Percentiles rank a stretch among this genome's conserved stretches.
Evolutionary conservation across 2,113 vertebrate species (phyloP).

Genomic region (Motacilla tschutschensis): DNA sequence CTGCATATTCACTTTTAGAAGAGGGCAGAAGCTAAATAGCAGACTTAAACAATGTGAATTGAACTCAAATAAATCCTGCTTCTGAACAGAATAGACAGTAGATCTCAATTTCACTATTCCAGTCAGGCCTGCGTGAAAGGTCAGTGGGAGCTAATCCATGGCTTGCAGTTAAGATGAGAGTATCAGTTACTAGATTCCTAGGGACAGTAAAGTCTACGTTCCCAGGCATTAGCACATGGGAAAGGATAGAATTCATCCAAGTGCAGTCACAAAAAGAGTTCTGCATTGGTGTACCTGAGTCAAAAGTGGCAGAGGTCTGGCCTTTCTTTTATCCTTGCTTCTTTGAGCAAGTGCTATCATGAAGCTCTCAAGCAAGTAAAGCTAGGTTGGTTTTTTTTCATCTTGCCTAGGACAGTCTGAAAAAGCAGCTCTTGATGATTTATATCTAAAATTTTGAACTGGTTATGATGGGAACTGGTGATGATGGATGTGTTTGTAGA

Average conservation of each 20-base stretch:
- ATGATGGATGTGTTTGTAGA: not conserved
- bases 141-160: not conserved
- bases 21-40: not conserved
- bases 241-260: not conserved
- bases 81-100: not conserved
- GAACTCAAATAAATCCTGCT: not conserved
- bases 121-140: not conserved
- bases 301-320: not conserved
- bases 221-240: not conserved
- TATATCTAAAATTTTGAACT: not conserved
- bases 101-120: not conserved
- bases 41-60: not conserved
- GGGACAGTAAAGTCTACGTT: not conserved
- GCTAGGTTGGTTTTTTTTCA: accelerated
- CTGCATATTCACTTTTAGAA: not conserved
- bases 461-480: not conserved
- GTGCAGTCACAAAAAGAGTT: not conserved
- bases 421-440: not conserved
- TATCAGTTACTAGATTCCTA: not conserved
- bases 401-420: not conserved
- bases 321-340: not conserved
- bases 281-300: not conserved
- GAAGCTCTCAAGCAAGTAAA: not conserved
- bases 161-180: not conserved
- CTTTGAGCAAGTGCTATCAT: not conserved